Conservation (phyloP, 2,888 invertebrate genomes). For the Lycophotia porphyrea region DNA sequence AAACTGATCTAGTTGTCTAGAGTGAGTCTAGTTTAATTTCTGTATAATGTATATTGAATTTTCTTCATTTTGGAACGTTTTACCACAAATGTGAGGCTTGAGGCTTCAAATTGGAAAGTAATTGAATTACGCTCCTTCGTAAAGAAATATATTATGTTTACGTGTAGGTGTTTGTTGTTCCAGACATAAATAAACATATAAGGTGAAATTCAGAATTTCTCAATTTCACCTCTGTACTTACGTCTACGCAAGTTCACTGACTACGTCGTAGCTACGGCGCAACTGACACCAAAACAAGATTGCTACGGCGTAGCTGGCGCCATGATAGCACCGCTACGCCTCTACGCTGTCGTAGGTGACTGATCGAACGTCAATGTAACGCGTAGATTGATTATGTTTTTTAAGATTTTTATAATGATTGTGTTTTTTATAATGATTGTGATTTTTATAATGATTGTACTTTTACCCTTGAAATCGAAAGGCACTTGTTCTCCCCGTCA, state of each 20-base stretch:
- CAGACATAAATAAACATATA: background rate
- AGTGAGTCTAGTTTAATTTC: too few relatives aligned
- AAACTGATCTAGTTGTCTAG: too few relatives aligned
- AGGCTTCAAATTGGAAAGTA: slow-evolving; percentile 47
- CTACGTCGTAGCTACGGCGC: background rate
- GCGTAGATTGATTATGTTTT: background rate
- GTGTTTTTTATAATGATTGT: too few relatives aligned
- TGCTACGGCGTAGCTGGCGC: background rate
- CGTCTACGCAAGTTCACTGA: background rate
- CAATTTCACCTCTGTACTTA: background rate
- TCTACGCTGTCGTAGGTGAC: background rate
- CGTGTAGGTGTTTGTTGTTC: background rate
- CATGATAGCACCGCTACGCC: background rate
- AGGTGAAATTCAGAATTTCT: background rate
- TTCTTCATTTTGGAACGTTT: slow-evolving; percentile 19
- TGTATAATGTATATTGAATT: slow-evolving; percentile 39
- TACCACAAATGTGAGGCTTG: slow-evolving; percentile 34
- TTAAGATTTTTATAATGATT: too few relatives aligned
- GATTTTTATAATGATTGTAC: too few relatives aligned
- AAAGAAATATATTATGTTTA: background rate
- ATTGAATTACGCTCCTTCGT: slow-evolving; percentile 28
- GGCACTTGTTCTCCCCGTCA: too few relatives aligned
- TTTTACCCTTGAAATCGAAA: too few relatives aligned
- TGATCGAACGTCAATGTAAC: background rate
- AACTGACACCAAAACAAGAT: background rate